A percentile compares a stretch with the other conserved stretches of the same genome.
Evolutionary conservation across 2,113 vertebrate genomes (phyloP).

Genomic region (Tricholaema leucomelas): DNA sequence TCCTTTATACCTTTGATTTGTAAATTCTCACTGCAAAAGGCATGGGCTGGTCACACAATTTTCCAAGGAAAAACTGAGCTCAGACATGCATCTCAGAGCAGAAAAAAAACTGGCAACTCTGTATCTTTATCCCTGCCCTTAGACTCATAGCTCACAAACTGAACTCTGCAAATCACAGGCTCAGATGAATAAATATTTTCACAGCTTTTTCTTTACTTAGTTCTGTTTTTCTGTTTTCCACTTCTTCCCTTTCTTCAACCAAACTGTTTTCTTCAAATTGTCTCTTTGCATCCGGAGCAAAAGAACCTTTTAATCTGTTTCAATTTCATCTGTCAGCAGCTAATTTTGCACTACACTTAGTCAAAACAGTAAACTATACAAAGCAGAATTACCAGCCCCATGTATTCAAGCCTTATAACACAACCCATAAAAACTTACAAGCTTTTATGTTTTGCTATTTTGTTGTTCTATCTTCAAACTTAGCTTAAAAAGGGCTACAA

Average conservation of each 20-base stretch:
- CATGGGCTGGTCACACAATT: background rate
- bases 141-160: background rate
- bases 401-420: background rate
- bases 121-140: background rate
- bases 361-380: background rate
- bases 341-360: background rate
- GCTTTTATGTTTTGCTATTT: background rate
- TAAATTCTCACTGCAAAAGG: background rate
- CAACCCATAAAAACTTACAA: background rate
- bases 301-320: background rate
- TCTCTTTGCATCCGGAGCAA: background rate
- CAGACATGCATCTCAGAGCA: background rate
- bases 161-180: background rate
- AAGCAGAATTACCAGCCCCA: background rate
- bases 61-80: background rate
- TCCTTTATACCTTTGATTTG: background rate
- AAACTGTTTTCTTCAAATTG: background rate
- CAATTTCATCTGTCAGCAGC: background rate
- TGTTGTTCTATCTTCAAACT: background rate
- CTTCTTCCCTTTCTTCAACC: slow-evolving; percentile 1
- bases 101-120: background rate
- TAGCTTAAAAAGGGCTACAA: background rate
- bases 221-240: slow-evolving; percentile 8
- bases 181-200: background rate
- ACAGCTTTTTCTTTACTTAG: background rate